phyloP scores from a whole-genome alignment of 2,888 invertebrate genomes.

The Diogma glabrata region DNA sequence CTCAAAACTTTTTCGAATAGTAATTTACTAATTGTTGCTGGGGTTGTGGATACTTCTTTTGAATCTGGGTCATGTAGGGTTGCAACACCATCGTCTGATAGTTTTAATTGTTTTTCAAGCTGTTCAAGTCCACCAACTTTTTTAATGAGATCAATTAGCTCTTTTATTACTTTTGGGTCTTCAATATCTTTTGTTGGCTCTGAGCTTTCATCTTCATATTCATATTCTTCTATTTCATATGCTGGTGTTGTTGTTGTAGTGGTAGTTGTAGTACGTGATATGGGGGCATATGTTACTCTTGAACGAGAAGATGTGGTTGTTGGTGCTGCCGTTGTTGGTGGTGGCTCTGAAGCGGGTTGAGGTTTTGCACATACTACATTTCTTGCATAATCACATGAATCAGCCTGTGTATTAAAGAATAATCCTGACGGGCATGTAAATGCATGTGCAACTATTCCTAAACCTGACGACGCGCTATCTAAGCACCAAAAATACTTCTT shows the following conservation, averaged over 20 bases:
- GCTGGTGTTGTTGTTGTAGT: conserved; percentile 33
- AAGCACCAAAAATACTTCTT: conserved; percentile 93
- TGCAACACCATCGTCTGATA: conserved; percentile 43
- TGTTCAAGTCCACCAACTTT: conserved; percentile 84
- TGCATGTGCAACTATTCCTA: conserved; percentile 83
- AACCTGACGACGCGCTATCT: conserved; percentile 75
- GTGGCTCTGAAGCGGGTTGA: conserved; percentile 27
- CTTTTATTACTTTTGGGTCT: conserved; percentile 56
- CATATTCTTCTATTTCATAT: conserved; percentile 38
- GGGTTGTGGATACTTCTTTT: conserved; percentile 40
- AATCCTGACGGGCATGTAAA: conserved; percentile 88
- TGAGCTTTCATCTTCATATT: conserved; percentile 32
- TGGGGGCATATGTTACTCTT: conserved; percentile 32
- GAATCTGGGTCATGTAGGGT: conserved; percentile 36
- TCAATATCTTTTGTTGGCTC: conserved; percentile 26
- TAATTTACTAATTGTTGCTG: conserved; percentile 58
- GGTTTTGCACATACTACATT: conserved; percentile 62
- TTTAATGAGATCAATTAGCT: conserved; percentile 69
- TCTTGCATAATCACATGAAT: conserved; percentile 84
- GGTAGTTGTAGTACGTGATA: conserved; percentile 35
- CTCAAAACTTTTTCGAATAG: conserved; percentile 64
- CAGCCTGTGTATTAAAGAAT: conserved; percentile 81
- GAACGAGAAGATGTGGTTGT: conserved; percentile 37
- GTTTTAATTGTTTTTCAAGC: conserved; percentile 61
- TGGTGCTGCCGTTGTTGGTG: conserved; percentile 35